Base-by-base conservation (phyloP, 2,797 vertebrate species). In the Schizopygopsis pylzovi region DNA sequence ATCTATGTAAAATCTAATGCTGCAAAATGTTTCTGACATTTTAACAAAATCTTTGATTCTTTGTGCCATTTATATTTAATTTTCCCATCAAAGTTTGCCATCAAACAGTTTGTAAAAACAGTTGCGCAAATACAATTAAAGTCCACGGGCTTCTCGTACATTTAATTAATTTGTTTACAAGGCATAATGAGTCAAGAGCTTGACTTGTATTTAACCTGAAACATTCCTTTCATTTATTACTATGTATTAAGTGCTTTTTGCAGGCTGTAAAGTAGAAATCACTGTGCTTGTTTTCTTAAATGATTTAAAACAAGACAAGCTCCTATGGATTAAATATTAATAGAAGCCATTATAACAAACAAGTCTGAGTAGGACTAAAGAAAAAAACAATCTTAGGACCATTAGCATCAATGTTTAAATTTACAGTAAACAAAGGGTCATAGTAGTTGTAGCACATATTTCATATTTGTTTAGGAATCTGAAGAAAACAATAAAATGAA, bases 301-400 rank as follows among this genome's bases (percentile, higher is more conserved):
- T 85, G 54, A 88, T 85, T 85, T 79, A 79, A 72, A 68, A 33
- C 25, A 63, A 18, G 43, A n/a, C 25, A 52, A n/a, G 33, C 79
- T 41, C 25, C 20, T 63, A 28, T 79, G 45, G 18, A 73, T 83
- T 59, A 85, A 79, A 78, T 73, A 78, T 83, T 70, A 83, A 88
- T 54, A 70, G 41, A 71, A 80, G 10, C n/a, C 54, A 37, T 71
- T 79, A 59, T 85, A 81, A 25, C 67, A 63, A 72, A 47, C 70
- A 79, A 10, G 33, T 85, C 77, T 47, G 65, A 63, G 61, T 28
- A 43, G 39, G 54, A 16, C 18, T 68, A 47, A 82, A 33, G 28
- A 33, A 33, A 33, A 33, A 33, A 33, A 33, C 28, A 33, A 33
- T 33, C 28, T 33, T 33, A 33, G 28, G 28, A 33, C 28, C 28